Base-by-base conservation (phyloP, 1,140 invertebrate genomes). In the Drosophila equinoxialis region DNA sequence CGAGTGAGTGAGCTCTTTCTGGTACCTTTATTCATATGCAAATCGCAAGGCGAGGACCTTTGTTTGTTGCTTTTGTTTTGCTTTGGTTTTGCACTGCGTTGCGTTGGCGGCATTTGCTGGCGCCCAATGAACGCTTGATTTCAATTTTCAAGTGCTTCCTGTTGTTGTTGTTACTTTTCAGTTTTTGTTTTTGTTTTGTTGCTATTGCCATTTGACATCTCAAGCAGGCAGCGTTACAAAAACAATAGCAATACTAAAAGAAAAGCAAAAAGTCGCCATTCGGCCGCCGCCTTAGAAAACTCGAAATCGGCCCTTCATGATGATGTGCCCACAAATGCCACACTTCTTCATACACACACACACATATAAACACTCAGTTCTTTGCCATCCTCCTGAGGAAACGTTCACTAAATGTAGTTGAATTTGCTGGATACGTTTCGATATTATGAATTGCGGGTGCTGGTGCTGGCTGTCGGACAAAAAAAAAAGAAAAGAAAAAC, bases 91-190 rank as follows among this genome's bases (percentile, higher is more conserved):
- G 55, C 68, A 59, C 51, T 71, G 35, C 39, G 57, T 65, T 66
- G 81, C 73, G 81, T 81, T 81, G 75, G 82, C 74, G 54, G 62
- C 62, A 35, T 65, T 62, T 77, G 74, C 57, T 86, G 84, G 83
- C 83, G 84, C 84, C 64, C 77, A 55, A 63, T 68, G 83, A 51
- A 63, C 71, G 83, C 74, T 79, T 83, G 83, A 86, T 87, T 86
- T 86, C 83, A 83, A 86, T 86, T 87, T 86, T 83, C 76, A 87
- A 86, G 83, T 86, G 84, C 67, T 89, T 86, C 84, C 83, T 86
- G 82, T 72, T 86, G 79, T 68, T 71, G 61, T 67, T 77, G 60
- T 59, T 26, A 26, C 3, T 26, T 26, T 26, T 26, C 0, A 4
- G 23, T 26, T 26, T 26, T 26, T 79, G 71, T 67, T 74, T 58